Percentiles rank a stretch among this genome's conserved stretches.
Evolutionary conservation across 2,888 invertebrate species (phyloP).

Genomic region (Adelphocoris suturalis): DNA sequence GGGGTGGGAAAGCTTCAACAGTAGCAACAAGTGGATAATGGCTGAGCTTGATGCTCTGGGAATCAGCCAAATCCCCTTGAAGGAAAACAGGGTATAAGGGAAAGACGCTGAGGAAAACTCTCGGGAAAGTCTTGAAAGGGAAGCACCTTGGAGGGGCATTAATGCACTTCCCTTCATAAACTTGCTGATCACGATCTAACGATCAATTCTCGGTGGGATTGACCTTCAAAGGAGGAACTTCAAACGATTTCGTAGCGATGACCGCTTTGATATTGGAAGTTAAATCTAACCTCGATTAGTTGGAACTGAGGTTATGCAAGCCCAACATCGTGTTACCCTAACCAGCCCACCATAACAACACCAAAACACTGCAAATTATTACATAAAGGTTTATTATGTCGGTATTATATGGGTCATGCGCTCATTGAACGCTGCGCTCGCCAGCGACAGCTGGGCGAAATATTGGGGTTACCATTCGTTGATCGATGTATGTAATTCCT

Average conservation of each 20-base stretch:
- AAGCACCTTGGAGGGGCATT: not conserved
- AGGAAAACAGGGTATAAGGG: not conserved
- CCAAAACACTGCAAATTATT: not conserved
- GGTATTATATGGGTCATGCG: no score
- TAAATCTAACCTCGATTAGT: not conserved
- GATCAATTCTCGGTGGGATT: not conserved
- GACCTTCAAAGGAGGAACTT: not conserved
- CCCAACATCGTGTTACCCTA: not conserved
- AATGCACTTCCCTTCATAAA: conserved; percentile 18
- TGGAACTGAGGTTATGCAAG: no score
- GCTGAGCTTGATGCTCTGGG: no score
- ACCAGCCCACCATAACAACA: not conserved
- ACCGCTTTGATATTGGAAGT: not conserved
- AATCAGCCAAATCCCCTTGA: not conserved
- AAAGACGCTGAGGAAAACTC: not conserved
- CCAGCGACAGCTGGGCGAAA: no score
- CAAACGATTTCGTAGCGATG: not conserved
- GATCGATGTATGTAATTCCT: no score
- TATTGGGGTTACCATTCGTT: no score
- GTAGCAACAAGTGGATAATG: not conserved
- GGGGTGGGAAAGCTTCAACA: not conserved
- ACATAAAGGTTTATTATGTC: no score
- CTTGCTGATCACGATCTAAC: conserved; percentile 25
- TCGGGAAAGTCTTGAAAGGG: not conserved
- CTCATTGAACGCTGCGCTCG: no score